A percentile compares a stretch with the other conserved stretches of the same genome.
These are phyloP conservation scores for Sarcophaga bullata DNA, from an alignment of 1,140 invertebrate genomes.

Conservation along the genomic window DNA sequence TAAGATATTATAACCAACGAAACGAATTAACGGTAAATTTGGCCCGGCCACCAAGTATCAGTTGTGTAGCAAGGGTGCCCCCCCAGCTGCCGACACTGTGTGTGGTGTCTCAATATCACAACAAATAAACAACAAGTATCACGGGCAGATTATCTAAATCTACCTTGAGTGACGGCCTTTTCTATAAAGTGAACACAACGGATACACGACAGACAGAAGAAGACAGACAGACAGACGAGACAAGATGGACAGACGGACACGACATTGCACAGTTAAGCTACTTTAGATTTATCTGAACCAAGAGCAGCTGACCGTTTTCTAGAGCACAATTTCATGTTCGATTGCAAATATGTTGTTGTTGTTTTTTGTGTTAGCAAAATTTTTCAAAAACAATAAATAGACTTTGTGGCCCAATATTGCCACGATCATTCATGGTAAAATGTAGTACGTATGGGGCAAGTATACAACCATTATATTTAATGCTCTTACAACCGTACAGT, in stretches of 20 bases:
- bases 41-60: conserved; percentile 17
- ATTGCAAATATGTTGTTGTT: neutral
- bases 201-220: conserved; percentile 22
- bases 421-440: neutral
- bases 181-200: conserved; percentile 21
- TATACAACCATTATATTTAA: neutral
- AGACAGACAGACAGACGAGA: neutral
- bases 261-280: neutral
- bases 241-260: neutral
- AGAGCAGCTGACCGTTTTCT: conserved; percentile 5
- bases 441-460: neutral
- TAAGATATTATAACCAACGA: too few relatives aligned
- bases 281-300: neutral
- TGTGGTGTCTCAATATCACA: neutral
- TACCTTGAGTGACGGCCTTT: neutral
- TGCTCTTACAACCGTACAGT: neutral
- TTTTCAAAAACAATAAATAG: neutral
- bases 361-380: neutral
- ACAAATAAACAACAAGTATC: neutral
- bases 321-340: neutral
- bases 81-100: conserved; percentile 30
- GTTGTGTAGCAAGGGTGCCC: conserved; percentile 23
- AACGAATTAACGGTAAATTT: neutral
- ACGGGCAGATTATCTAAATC: conserved; percentile 20
- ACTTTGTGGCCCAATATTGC: neutral